A percentile compares a stretch with the other conserved stretches of the same genome.
Evolutionary conservation across 2,113 vertebrate genomes (phyloP).

Genomic region (Genyomyrus donnyi): DNA sequence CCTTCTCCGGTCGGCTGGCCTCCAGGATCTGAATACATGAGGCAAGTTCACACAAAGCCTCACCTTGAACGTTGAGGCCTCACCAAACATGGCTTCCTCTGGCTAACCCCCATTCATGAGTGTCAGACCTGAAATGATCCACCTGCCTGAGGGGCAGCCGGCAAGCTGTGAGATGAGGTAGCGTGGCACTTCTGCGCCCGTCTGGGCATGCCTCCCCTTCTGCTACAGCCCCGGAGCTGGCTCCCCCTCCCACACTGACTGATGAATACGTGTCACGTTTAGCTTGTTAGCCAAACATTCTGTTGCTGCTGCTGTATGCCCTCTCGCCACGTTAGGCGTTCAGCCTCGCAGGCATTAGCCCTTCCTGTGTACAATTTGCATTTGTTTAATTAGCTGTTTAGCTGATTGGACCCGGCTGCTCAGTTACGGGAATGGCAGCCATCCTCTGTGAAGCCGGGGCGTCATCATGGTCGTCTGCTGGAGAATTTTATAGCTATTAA

Average conservation of each 20-base stretch:
- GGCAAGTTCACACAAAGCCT: neutral
- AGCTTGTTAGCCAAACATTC: neutral
- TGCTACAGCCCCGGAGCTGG: neutral
- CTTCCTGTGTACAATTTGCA: neutral
- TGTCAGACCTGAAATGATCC: neutral
- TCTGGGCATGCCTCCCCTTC: neutral
- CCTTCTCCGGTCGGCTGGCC: neutral
- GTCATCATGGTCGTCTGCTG: neutral
- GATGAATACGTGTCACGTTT: neutral
- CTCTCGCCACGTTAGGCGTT: neutral
- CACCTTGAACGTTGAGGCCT: neutral
- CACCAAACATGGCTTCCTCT: neutral
- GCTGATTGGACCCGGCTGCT: neutral
- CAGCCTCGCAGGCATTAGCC: neutral
- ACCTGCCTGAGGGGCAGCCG: neutral
- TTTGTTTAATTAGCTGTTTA: neutral
- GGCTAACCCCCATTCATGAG: neutral
- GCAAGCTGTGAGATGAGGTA: neutral
- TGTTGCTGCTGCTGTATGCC: neutral
- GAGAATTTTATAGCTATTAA: neutral
- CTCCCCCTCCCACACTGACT: neutral
- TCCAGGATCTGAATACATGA: neutral
- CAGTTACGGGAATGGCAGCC: neutral
- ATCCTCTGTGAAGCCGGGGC: neutral
- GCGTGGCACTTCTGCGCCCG: neutral